Percentiles rank a stretch among this genome's conserved stretches.
Evolutionary conservation across 1,140 invertebrate genomes (phyloP).

Genomic region (Bombus waltoni): DNA sequence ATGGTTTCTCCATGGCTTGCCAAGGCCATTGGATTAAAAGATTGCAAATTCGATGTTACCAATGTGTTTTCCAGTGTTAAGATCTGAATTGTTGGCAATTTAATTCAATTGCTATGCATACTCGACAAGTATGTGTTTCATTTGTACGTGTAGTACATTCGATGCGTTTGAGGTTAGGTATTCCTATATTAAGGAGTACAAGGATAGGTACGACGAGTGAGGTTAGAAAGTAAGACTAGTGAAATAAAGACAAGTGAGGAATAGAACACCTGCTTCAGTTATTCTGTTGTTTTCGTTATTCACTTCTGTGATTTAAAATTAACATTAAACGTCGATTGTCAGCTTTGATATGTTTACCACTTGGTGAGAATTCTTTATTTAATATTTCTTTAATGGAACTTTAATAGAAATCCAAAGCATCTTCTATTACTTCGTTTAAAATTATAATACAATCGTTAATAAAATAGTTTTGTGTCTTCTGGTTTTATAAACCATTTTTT

Average conservation of each 20-base stretch:
- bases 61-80: not conserved
- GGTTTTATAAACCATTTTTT: too few relatives aligned
- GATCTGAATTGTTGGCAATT: not conserved
- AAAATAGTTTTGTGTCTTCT: not conserved
- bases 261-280: not conserved
- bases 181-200: not conserved
- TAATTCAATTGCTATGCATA: too few relatives aligned
- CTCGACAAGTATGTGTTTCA: not conserved
- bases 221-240: not conserved
- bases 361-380: not conserved
- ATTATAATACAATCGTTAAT: not conserved
- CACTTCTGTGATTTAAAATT: not conserved
- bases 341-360: not conserved
- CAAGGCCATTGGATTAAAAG: constrained; percentile 21
- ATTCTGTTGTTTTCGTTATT: not conserved
- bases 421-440: not conserved
- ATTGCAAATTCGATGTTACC: not conserved
- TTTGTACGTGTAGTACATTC: not conserved
- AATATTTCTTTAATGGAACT: not conserved
- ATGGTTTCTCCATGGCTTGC: not conserved
- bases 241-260: not conserved
- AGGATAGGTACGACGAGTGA: constrained; percentile 14
- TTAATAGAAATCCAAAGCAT: too few relatives aligned
- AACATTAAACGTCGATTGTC: too few relatives aligned
- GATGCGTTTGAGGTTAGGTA: constrained; percentile 21